Conservation (phyloP, 2,888 invertebrate species). For the Trachelus stipa region DNA sequence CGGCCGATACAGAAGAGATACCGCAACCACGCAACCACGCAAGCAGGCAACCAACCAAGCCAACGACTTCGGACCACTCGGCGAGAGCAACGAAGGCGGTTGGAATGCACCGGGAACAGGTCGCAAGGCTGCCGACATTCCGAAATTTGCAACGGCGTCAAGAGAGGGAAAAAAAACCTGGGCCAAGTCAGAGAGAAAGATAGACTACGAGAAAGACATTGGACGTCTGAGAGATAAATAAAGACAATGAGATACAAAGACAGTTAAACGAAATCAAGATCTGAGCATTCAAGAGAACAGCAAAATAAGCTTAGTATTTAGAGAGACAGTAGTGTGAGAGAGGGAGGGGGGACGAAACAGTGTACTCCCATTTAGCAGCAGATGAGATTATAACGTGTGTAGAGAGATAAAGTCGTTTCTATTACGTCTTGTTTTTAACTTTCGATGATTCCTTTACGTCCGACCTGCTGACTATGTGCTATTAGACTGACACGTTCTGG, state of each 20-base stretch:
- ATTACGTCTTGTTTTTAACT: not conserved
- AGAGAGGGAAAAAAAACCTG: not conserved
- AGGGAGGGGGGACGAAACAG: not conserved
- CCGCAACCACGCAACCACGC: constrained; percentile 1
- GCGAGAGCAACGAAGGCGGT: constrained; percentile 11
- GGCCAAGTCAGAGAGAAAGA: constrained; percentile 13
- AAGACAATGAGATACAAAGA: constrained; percentile 3
- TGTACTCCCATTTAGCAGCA: not conserved
- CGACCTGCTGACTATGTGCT: not conserved
- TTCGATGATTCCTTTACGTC: not conserved
- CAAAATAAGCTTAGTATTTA: not conserved
- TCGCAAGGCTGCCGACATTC: constrained; percentile 59
- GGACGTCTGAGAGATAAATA: not conserved
- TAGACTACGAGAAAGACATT: constrained; percentile 11
- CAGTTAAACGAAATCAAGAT: not conserved
- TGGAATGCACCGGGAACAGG: constrained; percentile 59
- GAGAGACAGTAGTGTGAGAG: not conserved
- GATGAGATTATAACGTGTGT: not conserved
- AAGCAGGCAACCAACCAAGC: constrained; percentile 3
- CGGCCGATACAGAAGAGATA: constrained; percentile 21
- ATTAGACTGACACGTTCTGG: not conserved
- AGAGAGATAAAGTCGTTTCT: not conserved
- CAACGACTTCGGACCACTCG: constrained; percentile 4
- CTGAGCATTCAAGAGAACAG: not conserved
- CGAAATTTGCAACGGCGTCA: constrained; percentile 53